Conservation (phyloP, 2,797 vertebrate genomes). For the Allobates femoralis region DNA sequence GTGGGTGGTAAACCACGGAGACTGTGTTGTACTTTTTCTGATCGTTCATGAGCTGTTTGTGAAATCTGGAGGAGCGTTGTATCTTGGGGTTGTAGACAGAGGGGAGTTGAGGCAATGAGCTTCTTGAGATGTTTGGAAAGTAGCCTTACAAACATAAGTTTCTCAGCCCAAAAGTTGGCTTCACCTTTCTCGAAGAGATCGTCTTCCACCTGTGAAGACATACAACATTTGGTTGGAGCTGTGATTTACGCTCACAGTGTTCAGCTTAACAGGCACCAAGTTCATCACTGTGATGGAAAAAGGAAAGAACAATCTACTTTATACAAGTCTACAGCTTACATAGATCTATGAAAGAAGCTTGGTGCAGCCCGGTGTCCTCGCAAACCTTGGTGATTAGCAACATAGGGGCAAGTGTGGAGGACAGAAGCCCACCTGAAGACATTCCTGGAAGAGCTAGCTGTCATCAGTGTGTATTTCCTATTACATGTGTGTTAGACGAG, state of each 20-base stretch:
- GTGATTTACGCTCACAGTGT: background rate
- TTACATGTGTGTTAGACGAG: background rate
- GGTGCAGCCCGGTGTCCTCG: background rate
- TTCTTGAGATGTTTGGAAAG: conserved; percentile 79
- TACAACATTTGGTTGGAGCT: background rate
- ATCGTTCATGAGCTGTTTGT: conserved; percentile 70
- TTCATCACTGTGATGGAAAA: background rate
- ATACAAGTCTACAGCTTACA: background rate
- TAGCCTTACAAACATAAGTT: conserved; percentile 80
- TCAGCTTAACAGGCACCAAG: background rate
- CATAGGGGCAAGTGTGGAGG: background rate
- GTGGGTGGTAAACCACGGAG: conserved; percentile 77
- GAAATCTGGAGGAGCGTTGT: conserved; percentile 69
- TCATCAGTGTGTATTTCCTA: background rate
- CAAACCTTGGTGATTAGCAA: background rate
- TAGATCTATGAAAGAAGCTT: background rate
- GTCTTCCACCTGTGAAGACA: conserved; percentile 81
- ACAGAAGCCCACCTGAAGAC: background rate
- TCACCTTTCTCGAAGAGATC: conserved; percentile 94
- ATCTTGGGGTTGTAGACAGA: conserved; percentile 53
- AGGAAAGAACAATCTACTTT: background rate
- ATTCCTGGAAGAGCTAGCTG: conserved; percentile 12
- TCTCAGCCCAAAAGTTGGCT: conserved; percentile 93
- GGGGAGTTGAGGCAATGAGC: conserved; percentile 62
- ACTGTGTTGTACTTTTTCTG: conserved; percentile 67